These are phyloP conservation scores for Syngnathus floridae DNA, from an alignment of 2,113 vertebrate genomes.

Conservation along the genomic window DNA sequence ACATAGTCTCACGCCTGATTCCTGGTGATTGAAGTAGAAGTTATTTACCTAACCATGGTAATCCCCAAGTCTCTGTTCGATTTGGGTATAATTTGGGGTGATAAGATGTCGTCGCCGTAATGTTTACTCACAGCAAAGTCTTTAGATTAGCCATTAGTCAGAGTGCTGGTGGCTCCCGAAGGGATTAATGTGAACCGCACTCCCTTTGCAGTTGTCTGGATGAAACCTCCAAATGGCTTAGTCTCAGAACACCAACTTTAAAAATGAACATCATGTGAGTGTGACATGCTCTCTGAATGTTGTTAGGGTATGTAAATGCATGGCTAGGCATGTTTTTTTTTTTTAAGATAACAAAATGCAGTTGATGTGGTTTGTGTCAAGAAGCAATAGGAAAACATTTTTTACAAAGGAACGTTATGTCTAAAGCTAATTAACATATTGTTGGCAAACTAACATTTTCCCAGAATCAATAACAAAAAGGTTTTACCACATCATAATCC, in stretches of 20 bases:
- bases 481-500: background rate
- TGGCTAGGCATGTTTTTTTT: constrained; percentile 23
- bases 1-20: constrained; percentile 6
- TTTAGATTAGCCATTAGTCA: constrained; percentile 36
- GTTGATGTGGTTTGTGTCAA: background rate
- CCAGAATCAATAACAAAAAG: background rate
- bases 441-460: background rate
- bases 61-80: constrained; percentile 24
- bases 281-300: constrained; percentile 22
- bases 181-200: background rate
- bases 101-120: constrained; percentile 30
- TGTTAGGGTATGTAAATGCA: constrained; percentile 1
- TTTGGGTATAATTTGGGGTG: constrained; percentile 23
- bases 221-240: constrained; percentile 15
- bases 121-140: constrained; percentile 28
- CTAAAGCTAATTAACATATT: background rate
- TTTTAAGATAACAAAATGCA: constrained; percentile 15
- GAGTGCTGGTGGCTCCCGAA: background rate
- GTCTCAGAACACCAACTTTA: constrained; percentile 32
- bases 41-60: constrained; percentile 26
- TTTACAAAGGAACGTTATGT: background rate
- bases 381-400: background rate
- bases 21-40: constrained; percentile 22
- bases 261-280: constrained; percentile 26
- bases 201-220: constrained; percentile 14